A percentile compares a stretch with the other conserved stretches of the same genome.
These are phyloP conservation scores for Meloidogyne chitwoodi DNA, from an alignment of 1,140 invertebrate genomes.

Conservation along the genomic window DNA sequence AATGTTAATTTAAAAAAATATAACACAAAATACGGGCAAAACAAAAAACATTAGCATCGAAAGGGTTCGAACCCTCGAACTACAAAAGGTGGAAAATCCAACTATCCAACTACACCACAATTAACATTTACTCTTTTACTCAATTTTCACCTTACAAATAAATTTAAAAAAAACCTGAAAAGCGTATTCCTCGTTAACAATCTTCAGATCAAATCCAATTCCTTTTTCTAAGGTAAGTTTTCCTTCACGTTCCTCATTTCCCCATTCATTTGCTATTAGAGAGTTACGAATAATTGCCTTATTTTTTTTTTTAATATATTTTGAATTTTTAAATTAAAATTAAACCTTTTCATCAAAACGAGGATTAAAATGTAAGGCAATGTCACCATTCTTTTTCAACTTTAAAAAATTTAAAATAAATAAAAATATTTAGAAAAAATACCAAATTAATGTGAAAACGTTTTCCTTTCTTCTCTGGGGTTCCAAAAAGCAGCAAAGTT, in stretches of 20 bases:
- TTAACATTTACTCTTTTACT: neutral
- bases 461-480: slow-evolving; percentile 58
- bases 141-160: neutral
- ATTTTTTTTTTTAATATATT: neutral
- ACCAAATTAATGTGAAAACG: slow-evolving; percentile 54
- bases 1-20: too few relatives aligned
- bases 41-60: neutral
- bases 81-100: neutral
- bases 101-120: neutral
- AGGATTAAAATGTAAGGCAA: slow-evolving; percentile 57
- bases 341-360: slow-evolving; percentile 57
- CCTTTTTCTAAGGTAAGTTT: slow-evolving; percentile 53
- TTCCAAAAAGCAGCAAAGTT: slow-evolving; percentile 52
- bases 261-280: slow-evolving; percentile 49
- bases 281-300: slow-evolving; percentile 54
- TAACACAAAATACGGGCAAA: too few relatives aligned
- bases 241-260: slow-evolving; percentile 58
- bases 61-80: neutral
- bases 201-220: slow-evolving; percentile 56
- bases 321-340: neutral
- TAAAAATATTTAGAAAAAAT: neutral
- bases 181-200: slow-evolving; percentile 55
- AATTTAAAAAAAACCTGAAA: slow-evolving; percentile 44
- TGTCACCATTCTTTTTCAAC: slow-evolving; percentile 58
- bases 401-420: slow-evolving; percentile 10